Conservation (phyloP, 2,888 invertebrate genomes). For the Caenorhabditis angaria region DNA sequence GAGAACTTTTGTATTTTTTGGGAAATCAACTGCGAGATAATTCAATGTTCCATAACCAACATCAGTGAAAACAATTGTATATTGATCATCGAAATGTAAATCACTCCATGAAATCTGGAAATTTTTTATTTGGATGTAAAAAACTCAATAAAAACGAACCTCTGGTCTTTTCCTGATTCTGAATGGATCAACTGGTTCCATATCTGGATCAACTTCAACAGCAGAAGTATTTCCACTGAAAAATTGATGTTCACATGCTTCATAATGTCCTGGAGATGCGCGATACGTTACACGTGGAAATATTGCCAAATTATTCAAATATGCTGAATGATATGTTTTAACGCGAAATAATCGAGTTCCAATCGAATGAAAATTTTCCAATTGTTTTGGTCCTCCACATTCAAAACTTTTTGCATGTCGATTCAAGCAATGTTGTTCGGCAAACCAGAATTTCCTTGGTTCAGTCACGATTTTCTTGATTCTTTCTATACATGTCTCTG, state of each 20-base stretch:
- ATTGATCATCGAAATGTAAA: conserved; percentile 49
- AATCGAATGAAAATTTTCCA: conserved; percentile 49
- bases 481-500: conserved; percentile 48
- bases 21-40: conserved; percentile 66
- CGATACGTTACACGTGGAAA: conserved; percentile 65
- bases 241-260: conserved; percentile 70
- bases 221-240: conserved; percentile 34
- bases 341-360: conserved; percentile 51
- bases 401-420: conserved; percentile 28
- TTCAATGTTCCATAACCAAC: conserved; percentile 69
- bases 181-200: conserved; percentile 64
- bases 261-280: conserved; percentile 63
- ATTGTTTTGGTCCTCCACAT: conserved; percentile 43
- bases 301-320: conserved; percentile 62
- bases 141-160: conserved; percentile 37
- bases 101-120: conserved; percentile 46
- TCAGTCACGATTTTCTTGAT: conserved; percentile 50
- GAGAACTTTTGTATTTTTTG: conserved; percentile 59
- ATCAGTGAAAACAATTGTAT: conserved; percentile 61
- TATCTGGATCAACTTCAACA: conserved; percentile 62
- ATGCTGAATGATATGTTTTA: conserved; percentile 67
- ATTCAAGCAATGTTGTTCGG: conserved; percentile 51
- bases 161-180: conserved; percentile 59
- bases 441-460: conserved; percentile 59
- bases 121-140: conserved; percentile 24